A percentile compares a stretch with the other conserved stretches of the same genome.
phyloP scores from a whole-genome alignment of 2,888 invertebrate genomes.

The Erebia ligea region DNA sequence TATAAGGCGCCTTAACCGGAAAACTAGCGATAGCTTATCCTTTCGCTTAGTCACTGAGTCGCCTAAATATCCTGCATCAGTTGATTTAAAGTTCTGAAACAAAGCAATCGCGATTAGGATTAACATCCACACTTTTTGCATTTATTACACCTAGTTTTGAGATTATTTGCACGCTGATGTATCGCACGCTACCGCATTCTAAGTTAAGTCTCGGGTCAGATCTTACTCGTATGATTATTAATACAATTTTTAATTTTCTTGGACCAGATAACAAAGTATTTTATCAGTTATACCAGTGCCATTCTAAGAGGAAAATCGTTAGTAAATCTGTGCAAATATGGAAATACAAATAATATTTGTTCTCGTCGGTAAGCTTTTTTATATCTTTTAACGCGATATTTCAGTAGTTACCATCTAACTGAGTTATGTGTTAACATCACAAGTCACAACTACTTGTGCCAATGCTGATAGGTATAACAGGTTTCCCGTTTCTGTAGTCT shows the following conservation, averaged over 20 bases:
- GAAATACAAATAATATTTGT: slow-evolving; percentile 26
- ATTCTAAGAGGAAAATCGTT: slow-evolving; percentile 18
- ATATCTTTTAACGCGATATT: neutral
- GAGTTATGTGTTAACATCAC: no score
- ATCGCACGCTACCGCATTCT: slow-evolving; percentile 65
- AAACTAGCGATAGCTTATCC: slow-evolving; percentile 44
- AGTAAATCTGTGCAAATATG: slow-evolving; percentile 35
- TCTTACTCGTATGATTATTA: slow-evolving; percentile 27
- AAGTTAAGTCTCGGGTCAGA: slow-evolving; percentile 52
- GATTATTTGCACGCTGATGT: slow-evolving; percentile 52
- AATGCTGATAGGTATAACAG: no score
- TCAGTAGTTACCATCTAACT: no score
- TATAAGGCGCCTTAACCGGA: no score
- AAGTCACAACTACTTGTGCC: no score
- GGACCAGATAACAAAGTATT: slow-evolving; percentile 6
- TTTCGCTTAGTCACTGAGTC: slow-evolving; percentile 47
- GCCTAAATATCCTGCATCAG: slow-evolving; percentile 50
- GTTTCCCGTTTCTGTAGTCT: no score
- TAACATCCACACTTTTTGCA: slow-evolving; percentile 57
- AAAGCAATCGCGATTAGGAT: slow-evolving; percentile 52
- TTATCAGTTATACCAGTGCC: slow-evolving; percentile 20
- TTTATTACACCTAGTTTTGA: slow-evolving; percentile 51
- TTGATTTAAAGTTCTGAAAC: slow-evolving; percentile 56
- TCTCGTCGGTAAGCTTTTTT: slow-evolving; percentile 38
- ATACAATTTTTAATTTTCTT: slow-evolving; percentile 2